Evolutionary conservation across 2,888 invertebrate genomes (phyloP).

Genomic region (Ophion costatus): DNA sequence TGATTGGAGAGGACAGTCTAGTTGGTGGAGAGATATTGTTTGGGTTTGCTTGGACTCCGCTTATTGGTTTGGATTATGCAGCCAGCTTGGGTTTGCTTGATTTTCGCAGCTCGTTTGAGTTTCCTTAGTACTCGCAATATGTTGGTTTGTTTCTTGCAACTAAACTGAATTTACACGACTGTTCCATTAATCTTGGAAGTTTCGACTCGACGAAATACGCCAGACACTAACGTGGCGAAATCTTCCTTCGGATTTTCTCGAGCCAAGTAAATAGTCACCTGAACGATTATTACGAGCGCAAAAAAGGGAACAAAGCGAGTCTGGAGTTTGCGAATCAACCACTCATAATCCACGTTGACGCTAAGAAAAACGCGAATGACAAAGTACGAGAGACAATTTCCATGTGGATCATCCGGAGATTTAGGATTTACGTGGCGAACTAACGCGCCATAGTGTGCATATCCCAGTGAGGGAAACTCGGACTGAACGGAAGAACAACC

Average conservation of each 20-base stretch:
- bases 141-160: no score
- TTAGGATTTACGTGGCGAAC: slow-evolving; percentile 18
- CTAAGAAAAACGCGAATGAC: slow-evolving; percentile 8
- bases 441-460: background rate
- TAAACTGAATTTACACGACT: slow-evolving; percentile 30
- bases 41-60: no score
- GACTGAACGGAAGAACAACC: slow-evolving; percentile 28
- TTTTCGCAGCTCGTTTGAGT: no score
- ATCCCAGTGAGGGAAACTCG: slow-evolving; percentile 3
- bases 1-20: no score
- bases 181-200: slow-evolving; percentile 4
- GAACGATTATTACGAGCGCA: background rate
- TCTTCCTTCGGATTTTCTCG: background rate
- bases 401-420: slow-evolving; percentile 18
- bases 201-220: slow-evolving; percentile 14
- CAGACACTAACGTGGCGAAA: background rate
- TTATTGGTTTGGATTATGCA: no score
- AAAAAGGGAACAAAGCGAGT: background rate
- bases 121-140: no score
- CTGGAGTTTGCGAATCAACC: background rate
- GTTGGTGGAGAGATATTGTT: no score
- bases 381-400: slow-evolving; percentile 1
- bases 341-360: slow-evolving; percentile 3
- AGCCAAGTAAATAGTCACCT: background rate
- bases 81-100: no score